A percentile compares a stretch with the other conserved stretches of the same genome.
Conservation (phyloP, 2,888 invertebrate species). For the Trissoscelio sp. region DNA sequence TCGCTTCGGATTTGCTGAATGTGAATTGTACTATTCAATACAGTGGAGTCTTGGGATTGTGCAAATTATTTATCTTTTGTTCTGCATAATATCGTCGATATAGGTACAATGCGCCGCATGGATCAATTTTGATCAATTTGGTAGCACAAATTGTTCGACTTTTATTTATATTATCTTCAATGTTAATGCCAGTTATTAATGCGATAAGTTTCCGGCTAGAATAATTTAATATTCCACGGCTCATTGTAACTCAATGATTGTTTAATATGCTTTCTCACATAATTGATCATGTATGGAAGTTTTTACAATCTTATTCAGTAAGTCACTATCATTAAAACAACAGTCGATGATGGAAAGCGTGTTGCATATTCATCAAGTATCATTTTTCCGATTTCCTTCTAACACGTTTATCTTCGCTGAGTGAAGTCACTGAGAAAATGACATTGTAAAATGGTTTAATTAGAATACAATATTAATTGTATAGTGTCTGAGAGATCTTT, state of each 20-base stretch:
- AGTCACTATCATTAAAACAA: neutral
- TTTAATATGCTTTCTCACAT: slow-evolving; percentile 46
- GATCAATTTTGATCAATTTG: too few species aligned
- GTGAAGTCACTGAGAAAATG: too few species aligned
- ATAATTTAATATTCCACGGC: slow-evolving; percentile 35
- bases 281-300: slow-evolving; percentile 30
- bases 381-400: slow-evolving; percentile 10
- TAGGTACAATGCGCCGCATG: too few species aligned
- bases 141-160: neutral
- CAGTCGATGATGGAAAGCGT: slow-evolving; percentile 4
- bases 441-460: too few species aligned
- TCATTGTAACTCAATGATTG: slow-evolving; percentile 39
- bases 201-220: slow-evolving; percentile 42
- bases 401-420: too few species aligned
- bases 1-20: neutral
- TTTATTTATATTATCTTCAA: neutral
- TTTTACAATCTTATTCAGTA: slow-evolving; percentile 21
- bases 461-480: too few species aligned
- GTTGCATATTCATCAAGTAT: slow-evolving; percentile 9
- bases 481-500: too few species aligned
- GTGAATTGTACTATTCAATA: neutral
- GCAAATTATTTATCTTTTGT: too few species aligned
- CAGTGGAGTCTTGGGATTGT: too few species aligned
- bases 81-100: too few species aligned
- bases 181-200: slow-evolving; percentile 8